Evolutionary conservation across 2,113 vertebrate species (phyloP).

Genomic region (Clarias magur): DNA sequence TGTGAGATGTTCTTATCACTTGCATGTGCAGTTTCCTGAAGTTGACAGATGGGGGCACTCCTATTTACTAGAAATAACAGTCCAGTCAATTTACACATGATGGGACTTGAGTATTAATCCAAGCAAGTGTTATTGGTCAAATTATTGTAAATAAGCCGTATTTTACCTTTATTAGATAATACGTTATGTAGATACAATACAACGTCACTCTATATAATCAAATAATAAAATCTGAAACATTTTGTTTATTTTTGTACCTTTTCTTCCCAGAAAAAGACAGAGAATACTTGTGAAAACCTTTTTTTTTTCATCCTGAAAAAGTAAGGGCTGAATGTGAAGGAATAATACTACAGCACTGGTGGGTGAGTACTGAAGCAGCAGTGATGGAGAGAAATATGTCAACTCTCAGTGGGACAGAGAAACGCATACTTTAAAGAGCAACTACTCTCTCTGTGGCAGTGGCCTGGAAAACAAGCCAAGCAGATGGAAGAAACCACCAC

Average conservation of each 20-base stretch:
- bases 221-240: not conserved
- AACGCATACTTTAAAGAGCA: slow-evolving; percentile 59
- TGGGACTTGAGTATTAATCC: no score
- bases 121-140: not conserved
- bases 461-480: slow-evolving; percentile 53
- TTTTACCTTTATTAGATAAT: not conserved
- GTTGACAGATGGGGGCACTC: slow-evolving; percentile 56
- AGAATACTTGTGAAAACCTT: not conserved
- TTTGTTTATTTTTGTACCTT: not conserved
- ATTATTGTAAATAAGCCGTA: not conserved
- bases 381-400: slow-evolving; percentile 70
- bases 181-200: not conserved
- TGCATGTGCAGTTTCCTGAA: slow-evolving; percentile 9
- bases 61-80: slow-evolving; percentile 37
- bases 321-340: slow-evolving; percentile 63
- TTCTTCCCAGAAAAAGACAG: no score
- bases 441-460: slow-evolving; percentile 40
- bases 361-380: slow-evolving; percentile 76
- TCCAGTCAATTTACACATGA: not conserved
- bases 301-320: slow-evolving; percentile 25
- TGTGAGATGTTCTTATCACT: not conserved
- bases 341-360: slow-evolving; percentile 73
- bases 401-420: slow-evolving; percentile 70
- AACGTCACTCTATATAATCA: not conserved
- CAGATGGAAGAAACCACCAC: slow-evolving; percentile 29